Base-by-base conservation (phyloP, 2,797 vertebrate genomes). In the Hephaestus fuliginosus region DNA sequence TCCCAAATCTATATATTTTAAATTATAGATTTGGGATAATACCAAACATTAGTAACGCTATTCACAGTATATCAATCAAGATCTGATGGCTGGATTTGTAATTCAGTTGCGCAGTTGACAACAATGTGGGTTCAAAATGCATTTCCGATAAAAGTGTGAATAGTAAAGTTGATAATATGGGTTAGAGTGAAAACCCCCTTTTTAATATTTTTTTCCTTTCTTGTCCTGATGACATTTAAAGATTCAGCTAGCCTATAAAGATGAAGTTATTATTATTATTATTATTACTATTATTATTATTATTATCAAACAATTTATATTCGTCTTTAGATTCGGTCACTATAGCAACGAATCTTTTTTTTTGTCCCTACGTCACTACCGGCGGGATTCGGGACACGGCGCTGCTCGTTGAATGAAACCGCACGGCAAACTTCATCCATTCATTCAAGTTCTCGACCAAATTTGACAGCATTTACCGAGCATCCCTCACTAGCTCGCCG, bases 361-460 rank as follows among this genome's bases (percentile, higher is more conserved):
- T 5, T 3, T 25, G 25, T 0, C 0, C 0, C 13, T 73, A 89
- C 92, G 92, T 93, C 92, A 94, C 87, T 86, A 72, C 94, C 94
- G 93, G 87, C 12, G 53, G 63, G 25, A 53, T 64, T 84, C 71
- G n/a, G 83, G 74, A 91, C 75, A 82, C 88, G 7, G 80, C 67
- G 43, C 49, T 61, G 30, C 44, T 77, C 74, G 74, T 80, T 91
- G 87, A 93, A 93, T 93, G 92, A 90, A 91, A 70, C 79, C 52
- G 60, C 74, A 76, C 68, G 48, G 74, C 56, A 36, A 89, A 86
- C 84, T 88, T 87, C 69, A 79, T 83, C 84, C 75, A 86, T 82
- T 88, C 86, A 87, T 56, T 82, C 46, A 81, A 55, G 43, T 70
- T 87, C 17, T 52, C 10, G 33, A 18, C 51, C 1, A 36, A 18